Evolutionary conservation across 2,113 vertebrate genomes (phyloP).

Genomic region (Chaetops frenatus): DNA sequence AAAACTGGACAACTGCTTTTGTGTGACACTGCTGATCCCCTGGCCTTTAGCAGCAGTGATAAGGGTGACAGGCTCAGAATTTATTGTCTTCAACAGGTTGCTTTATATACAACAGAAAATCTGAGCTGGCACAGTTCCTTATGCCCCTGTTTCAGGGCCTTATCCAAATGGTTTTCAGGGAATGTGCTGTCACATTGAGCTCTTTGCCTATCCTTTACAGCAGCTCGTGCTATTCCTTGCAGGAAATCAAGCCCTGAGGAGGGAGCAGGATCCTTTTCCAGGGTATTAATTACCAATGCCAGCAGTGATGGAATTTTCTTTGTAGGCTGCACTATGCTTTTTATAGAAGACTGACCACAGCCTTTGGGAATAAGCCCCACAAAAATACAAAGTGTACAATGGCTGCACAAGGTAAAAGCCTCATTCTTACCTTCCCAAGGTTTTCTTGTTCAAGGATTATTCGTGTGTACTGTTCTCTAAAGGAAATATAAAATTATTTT

Average conservation of each 20-base stretch:
- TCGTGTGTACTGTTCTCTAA: conserved; percentile 89
- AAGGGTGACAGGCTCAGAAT: conserved; percentile 30
- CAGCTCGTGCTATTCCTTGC: conserved; percentile 5
- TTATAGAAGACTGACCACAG: conserved; percentile 45
- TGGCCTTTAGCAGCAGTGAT: conserved; percentile 32
- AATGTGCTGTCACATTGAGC: conserved; percentile 49
- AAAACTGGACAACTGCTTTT: conserved; percentile 40
- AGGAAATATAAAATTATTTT: conserved; percentile 15
- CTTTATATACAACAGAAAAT: conserved; percentile 60
- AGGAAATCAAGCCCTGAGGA: conserved; percentile 46
- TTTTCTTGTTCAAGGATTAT: conserved; percentile 93
- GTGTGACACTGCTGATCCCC: neutral
- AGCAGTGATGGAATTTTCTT: conserved; percentile 40
- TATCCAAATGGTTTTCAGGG: conserved; percentile 54
- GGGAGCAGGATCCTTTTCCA: conserved; percentile 34
- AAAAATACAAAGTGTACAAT: neutral
- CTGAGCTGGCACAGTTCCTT: conserved; percentile 9
- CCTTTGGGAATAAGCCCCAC: neutral
- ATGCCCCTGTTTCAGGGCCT: neutral
- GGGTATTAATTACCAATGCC: conserved; percentile 28
- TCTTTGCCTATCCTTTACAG: conserved; percentile 11
- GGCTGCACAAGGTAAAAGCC: neutral
- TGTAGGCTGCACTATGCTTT: conserved; percentile 30
- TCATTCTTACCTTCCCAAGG: conserved; percentile 89
- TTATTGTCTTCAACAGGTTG: conserved; percentile 51